Base-by-base conservation (phyloP, 2,797 vertebrate genomes). In the Naso thynnoides region DNA sequence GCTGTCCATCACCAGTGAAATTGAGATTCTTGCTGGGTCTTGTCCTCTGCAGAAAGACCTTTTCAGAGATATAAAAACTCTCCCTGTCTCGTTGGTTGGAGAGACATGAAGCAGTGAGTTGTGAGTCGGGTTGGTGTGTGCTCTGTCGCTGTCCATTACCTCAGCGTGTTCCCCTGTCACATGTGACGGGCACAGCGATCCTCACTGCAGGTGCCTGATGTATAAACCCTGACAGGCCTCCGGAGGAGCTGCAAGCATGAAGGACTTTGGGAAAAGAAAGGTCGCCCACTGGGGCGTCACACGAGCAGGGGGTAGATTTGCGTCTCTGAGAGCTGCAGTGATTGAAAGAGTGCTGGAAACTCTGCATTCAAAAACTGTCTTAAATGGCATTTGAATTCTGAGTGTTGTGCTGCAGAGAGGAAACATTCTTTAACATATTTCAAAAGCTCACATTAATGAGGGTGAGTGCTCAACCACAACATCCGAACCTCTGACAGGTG, bases 71-170 rank as follows among this genome's bases (percentile, higher is more conserved):
- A 39, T 2, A 23, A 29, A 42, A 21, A 7, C 1, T 6, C 11
- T 41, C 15, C 2, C 36, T 4, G 62, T 33, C 54, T 16, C 6
- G 27, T n/a, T 6, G 54, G 15, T 2, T n/a, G 39, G 24, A 49
- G 39, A 38, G 39, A 49, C 7, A 5, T 2, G 29, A 44, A 57
- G 63, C 54, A 10, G 44, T 21, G 64, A 29, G 39, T 52, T 21
- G 49, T 50, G 53, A 56, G 54, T 67, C 18, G 21, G 71, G 54
- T 49, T 54, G 0, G 58, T 19, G 48, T 19, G 24, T 60, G 70
- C 50, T 64, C 73, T 67, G 84, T 82, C 81, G 55, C 52, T 23
- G 76, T 65, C 72, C 60, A 68, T 80, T 70, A 87, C 64, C 77
- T 68, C 76, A 49, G 57, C 33, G 29, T 58, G 52, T 18, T 60